Evolutionary conservation across 1,140 invertebrate species (phyloP).

Genomic region (Achroia grisella): DNA sequence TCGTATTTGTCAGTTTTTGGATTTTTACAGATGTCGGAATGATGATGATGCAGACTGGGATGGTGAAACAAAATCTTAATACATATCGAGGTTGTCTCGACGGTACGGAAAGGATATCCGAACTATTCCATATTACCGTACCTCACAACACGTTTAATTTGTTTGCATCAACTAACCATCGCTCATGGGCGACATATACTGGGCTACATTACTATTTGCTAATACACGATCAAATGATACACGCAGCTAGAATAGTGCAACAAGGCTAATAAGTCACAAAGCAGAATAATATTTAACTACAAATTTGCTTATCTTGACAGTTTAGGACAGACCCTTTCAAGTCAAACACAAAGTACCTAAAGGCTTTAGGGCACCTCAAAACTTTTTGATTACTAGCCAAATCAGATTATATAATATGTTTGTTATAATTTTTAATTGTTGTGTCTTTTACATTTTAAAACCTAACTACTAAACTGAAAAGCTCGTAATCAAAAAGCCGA

Average conservation of each 20-base stretch:
- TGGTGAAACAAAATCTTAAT: slow-evolving; percentile 90
- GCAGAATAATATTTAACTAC: slow-evolving; percentile 29
- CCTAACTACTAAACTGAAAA: background rate
- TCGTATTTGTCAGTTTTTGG: slow-evolving; percentile 75
- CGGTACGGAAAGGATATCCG: slow-evolving; percentile 77
- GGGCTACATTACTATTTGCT: slow-evolving; percentile 53
- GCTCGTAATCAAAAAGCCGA: slow-evolving; percentile 1
- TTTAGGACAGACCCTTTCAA: slow-evolving; percentile 11
- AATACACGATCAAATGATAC: slow-evolving; percentile 61
- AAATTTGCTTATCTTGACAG: slow-evolving; percentile 22
- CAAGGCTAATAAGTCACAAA: slow-evolving; percentile 53
- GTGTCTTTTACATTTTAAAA: background rate
- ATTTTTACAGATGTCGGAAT: slow-evolving; percentile 94
- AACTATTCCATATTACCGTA: slow-evolving; percentile 52
- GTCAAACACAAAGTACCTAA: background rate
- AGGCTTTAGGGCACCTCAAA: background rate
- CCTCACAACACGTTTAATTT: slow-evolving; percentile 59
- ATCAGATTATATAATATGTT: background rate
- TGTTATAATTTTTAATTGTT: too few species aligned
- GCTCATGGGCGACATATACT: slow-evolving; percentile 43
- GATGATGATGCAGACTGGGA: slow-evolving; percentile 95
- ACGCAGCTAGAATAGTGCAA: slow-evolving; percentile 57
- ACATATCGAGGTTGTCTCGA: slow-evolving; percentile 85
- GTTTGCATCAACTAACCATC: slow-evolving; percentile 67
- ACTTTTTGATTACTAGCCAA: slow-evolving; percentile 1